Percentiles rank a stretch among this genome's conserved stretches.
Evolutionary conservation across 2,888 invertebrate species (phyloP).

Genomic region (Stenotaenia linearis): DNA sequence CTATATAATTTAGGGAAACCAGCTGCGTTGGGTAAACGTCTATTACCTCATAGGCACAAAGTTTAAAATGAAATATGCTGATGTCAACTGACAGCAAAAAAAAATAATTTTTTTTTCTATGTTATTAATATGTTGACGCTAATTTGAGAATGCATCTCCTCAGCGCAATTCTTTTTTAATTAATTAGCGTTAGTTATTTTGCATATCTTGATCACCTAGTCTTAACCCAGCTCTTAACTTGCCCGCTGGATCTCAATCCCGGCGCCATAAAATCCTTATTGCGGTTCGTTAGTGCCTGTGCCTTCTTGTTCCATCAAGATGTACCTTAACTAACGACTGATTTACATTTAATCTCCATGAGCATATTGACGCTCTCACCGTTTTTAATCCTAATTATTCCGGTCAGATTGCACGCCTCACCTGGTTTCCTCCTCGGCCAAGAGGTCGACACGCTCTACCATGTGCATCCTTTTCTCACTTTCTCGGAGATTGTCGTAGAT

Average conservation of each 20-base stretch:
- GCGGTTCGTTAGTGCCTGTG: not conserved
- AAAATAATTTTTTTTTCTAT: too few relatives aligned
- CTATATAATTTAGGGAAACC: too few relatives aligned
- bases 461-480: not conserved
- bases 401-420: not conserved
- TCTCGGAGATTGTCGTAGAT: not conserved
- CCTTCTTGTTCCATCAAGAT: not conserved
- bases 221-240: not conserved
- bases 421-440: not conserved
- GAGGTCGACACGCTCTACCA: not conserved
- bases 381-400: slow-evolving; percentile 11
- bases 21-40: too few relatives aligned
- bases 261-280: not conserved
- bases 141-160: too few relatives aligned
- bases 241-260: not conserved
- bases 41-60: too few relatives aligned
- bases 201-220: not conserved
- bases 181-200: not conserved
- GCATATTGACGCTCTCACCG: not conserved
- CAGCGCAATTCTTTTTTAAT: not conserved
- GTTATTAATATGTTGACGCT: too few relatives aligned
- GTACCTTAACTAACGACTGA: not conserved
- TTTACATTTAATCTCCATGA: not conserved
- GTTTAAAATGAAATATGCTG: too few relatives aligned
- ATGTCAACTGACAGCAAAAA: too few relatives aligned